Conservation (phyloP, 1,140 invertebrate genomes). For the Drosophila mojavensis region DNA sequence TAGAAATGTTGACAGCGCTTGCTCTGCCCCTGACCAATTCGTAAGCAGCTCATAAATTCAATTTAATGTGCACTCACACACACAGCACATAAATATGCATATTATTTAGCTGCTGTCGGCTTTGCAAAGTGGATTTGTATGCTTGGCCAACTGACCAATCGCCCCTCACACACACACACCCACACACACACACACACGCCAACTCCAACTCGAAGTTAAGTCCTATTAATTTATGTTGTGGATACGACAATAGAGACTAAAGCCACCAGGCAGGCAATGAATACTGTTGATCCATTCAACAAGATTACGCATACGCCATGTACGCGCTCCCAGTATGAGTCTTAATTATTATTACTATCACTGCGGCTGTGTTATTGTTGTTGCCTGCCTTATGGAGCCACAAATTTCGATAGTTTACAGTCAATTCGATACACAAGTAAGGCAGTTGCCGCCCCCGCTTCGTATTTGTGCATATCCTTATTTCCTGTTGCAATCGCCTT, state of each 20-base stretch:
- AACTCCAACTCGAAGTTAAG: slow-evolving; percentile 14
- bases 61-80: slow-evolving; percentile 19
- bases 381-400: slow-evolving; percentile 34
- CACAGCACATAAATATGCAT: slow-evolving; percentile 52
- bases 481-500: slow-evolving; percentile 34
- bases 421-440: slow-evolving; percentile 67
- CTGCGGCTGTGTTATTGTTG: slow-evolving; percentile 1
- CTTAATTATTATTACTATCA: slow-evolving; percentile 6
- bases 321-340: background rate
- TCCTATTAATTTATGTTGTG: slow-evolving; percentile 62
- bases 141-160: slow-evolving; percentile 38
- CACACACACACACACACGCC: background rate
- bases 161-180: background rate
- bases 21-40: background rate
- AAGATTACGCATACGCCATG: slow-evolving; percentile 65
- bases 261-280: slow-evolving; percentile 40
- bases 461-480: slow-evolving; percentile 4
- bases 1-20: background rate
- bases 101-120: slow-evolving; percentile 40
- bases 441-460: background rate
- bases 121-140: slow-evolving; percentile 56
- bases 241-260: slow-evolving; percentile 51
- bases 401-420: slow-evolving; percentile 43
- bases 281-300: slow-evolving; percentile 54
- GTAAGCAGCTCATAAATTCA: slow-evolving; percentile 37